These are phyloP conservation scores for Chaenogobius annularis DNA, from an alignment of 2,113 vertebrate genomes.

Conservation along the genomic window DNA sequence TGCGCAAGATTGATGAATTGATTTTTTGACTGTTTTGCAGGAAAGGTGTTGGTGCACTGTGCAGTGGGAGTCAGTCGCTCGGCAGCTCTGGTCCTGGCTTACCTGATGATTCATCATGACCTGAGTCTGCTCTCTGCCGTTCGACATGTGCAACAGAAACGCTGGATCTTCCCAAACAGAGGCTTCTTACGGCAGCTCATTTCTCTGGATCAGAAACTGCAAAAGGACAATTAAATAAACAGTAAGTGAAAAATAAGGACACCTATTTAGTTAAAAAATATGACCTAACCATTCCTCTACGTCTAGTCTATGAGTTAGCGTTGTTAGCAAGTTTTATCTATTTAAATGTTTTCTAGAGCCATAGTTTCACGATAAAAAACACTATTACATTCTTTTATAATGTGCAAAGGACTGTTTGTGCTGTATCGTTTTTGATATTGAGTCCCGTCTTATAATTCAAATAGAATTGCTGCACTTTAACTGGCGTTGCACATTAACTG, in stretches of 20 bases:
- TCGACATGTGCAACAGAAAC: conserved; percentile 62
- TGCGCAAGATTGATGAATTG: background rate
- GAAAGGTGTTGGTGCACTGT: conserved; percentile 83
- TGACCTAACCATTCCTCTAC: too few relatives aligned
- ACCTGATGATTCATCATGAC: conserved; percentile 79
- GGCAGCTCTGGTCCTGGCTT: conserved; percentile 79
- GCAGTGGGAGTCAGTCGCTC: conserved; percentile 85
- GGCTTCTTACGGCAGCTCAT: conserved; percentile 81
- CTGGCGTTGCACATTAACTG: conserved; percentile 27
- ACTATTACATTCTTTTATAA: too few relatives aligned
- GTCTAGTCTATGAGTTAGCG: too few relatives aligned
- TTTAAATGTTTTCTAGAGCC: too few relatives aligned
- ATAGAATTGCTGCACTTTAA: background rate
- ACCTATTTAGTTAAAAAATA: too few relatives aligned
- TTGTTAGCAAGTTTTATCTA: too few relatives aligned
- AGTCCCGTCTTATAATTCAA: background rate
- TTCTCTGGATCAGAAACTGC: conserved; percentile 49
- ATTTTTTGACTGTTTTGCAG: conserved; percentile 57
- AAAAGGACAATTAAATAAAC: conserved; percentile 3
- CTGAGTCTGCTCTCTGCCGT: conserved; percentile 73
- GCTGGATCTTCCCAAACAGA: conserved; percentile 82
- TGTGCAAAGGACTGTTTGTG: background rate
- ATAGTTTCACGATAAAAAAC: too few relatives aligned
- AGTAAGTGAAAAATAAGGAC: background rate
- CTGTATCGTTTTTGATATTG: background rate